Evolutionary conservation across 2,888 invertebrate species (phyloP).

Genomic region (Diplazon laetatorius): DNA sequence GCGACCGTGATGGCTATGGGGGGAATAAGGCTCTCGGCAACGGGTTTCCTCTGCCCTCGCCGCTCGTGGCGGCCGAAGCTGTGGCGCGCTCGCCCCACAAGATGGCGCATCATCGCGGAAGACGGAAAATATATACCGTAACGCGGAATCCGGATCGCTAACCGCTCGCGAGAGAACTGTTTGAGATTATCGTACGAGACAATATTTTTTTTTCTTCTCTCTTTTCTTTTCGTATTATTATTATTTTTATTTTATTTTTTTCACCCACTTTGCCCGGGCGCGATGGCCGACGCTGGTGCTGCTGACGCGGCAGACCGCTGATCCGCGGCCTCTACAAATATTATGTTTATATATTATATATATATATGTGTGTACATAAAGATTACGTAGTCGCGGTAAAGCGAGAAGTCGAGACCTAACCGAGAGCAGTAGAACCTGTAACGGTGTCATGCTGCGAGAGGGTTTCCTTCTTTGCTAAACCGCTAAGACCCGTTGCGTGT

Average conservation of each 20-base stretch:
- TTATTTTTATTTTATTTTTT: conserved; percentile 39
- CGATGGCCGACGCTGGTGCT: conserved; percentile 28
- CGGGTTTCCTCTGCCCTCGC: not conserved
- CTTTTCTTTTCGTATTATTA: too few species aligned
- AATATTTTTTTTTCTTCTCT: too few species aligned
- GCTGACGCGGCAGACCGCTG: not conserved
- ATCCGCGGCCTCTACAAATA: conserved; percentile 8
- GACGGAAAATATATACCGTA: conserved; percentile 54
- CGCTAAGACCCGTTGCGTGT: conserved; percentile 57
- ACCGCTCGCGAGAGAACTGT: conserved; percentile 32
- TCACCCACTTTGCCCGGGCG: conserved; percentile 41
- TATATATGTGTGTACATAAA: not conserved
- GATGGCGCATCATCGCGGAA: conserved; percentile 20
- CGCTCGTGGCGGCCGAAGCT: not conserved
- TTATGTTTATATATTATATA: conserved; percentile 9
- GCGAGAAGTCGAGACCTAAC: not conserved
- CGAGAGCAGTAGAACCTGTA: conserved; percentile 17
- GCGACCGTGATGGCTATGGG: too few species aligned
- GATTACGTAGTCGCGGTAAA: conserved; percentile 53
- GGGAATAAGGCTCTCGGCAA: not conserved
- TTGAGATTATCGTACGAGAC: conserved; percentile 48
- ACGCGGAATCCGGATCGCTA: conserved; percentile 53
- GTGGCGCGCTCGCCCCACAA: too few species aligned
- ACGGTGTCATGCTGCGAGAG: conserved; percentile 46
- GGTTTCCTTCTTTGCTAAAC: conserved; percentile 46